phyloP scores from a whole-genome alignment of 35 echinoderm and acorn worm species.

The Ophiothrix spiculata region DNA sequence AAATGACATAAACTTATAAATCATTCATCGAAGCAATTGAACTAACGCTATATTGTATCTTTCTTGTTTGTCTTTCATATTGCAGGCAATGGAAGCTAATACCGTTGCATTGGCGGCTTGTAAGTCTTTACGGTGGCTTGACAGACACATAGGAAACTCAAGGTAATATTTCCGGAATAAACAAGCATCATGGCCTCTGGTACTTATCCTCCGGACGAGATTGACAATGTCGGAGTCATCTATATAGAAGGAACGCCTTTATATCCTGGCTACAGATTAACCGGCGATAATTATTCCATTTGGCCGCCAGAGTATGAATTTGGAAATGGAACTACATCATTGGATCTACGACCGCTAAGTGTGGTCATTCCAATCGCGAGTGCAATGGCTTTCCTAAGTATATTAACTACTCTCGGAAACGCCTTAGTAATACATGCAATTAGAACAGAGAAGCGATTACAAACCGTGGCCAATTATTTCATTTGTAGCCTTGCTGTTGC shows the following conservation, averaged over 20 bases:
- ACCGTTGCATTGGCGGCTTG: neutral
- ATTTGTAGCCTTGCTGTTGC: conserved; percentile 89
- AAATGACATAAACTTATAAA: too few species aligned
- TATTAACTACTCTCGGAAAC: conserved; percentile 86
- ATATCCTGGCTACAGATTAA: neutral
- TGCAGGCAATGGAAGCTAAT: neutral
- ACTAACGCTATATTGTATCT: too few species aligned
- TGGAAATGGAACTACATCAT: neutral
- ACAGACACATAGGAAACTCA: neutral
- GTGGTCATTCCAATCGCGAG: conserved; percentile 69
- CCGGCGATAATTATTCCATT: neutral
- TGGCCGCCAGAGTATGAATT: neutral
- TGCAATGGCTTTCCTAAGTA: conserved; percentile 63
- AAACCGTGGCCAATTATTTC: conserved; percentile 96
- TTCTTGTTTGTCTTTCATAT: neutral
- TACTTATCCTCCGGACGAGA: neutral
- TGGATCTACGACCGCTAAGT: conserved; percentile 10
- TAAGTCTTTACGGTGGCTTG: neutral
- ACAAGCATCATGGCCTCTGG: conserved; percentile 27
- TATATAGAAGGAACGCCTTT: neutral
- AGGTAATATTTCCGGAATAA: neutral
- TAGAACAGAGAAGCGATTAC: conserved; percentile 75
- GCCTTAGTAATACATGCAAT: conserved; percentile 91
- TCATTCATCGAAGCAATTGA: too few species aligned
- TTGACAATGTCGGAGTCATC: neutral